phyloP scores from a whole-genome alignment of 2,888 invertebrate genomes.

The Calephelis perditalis region DNA sequence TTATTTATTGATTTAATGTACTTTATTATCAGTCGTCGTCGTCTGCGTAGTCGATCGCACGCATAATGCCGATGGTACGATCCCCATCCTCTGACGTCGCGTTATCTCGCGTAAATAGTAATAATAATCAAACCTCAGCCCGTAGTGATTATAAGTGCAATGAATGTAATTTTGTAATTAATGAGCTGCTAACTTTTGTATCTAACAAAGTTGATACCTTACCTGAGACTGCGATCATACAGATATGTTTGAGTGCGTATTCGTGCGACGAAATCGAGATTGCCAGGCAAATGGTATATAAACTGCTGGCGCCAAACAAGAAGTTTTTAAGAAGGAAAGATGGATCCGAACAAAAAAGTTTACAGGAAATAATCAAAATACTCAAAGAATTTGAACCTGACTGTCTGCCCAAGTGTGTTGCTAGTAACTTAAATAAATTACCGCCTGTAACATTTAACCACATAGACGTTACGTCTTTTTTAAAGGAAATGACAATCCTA shows the following conservation, averaged over 20 bases:
- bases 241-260: neutral
- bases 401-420: neutral
- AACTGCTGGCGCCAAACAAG: neutral
- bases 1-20: no score
- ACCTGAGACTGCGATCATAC: neutral
- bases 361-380: conserved; percentile 4
- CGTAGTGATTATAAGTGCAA: neutral
- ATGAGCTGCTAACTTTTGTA: conserved; percentile 5
- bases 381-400: conserved; percentile 8
- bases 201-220: neutral
- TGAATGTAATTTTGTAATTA: neutral
- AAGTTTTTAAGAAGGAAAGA: neutral
- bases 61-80: conserved; percentile 3
- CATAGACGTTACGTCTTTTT: no score
- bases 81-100: neutral
- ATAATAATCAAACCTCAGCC: neutral
- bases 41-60: neutral
- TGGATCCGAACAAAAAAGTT: conserved; percentile 5
- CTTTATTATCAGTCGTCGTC: no score
- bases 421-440: conserved; percentile 4
- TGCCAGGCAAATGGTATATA: neutral
- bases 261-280: neutral
- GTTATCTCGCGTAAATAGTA: neutral
- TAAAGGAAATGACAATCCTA: no score
- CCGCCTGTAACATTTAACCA: conserved; percentile 1